phyloP scores from a whole-genome alignment of 92 coral and sea anemone genomes.

The Chrysogorgia sp. region DNA sequence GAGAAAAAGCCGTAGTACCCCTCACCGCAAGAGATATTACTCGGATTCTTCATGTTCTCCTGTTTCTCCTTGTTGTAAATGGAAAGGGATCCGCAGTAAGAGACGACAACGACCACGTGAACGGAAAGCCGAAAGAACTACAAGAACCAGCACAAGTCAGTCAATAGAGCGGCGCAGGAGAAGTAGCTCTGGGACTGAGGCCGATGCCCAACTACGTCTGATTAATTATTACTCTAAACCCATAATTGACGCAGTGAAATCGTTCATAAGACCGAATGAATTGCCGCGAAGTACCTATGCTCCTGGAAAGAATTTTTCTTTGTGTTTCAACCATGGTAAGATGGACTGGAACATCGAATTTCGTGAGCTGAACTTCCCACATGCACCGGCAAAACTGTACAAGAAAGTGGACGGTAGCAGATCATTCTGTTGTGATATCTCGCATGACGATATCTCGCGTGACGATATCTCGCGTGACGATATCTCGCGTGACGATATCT shows the following conservation, averaged over 20 bases:
- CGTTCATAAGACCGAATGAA: background rate
- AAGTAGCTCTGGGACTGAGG: no score
- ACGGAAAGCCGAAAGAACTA: no score
- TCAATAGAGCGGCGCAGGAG: no score
- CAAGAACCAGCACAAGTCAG: no score
- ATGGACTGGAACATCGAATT: background rate
- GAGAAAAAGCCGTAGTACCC: no score
- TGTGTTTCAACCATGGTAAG: background rate
- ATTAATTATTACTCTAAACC: background rate
- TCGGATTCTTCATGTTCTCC: no score
- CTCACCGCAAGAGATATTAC: no score
- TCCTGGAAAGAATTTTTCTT: background rate
- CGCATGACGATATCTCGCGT: background rate
- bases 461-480: background rate
- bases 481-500: no score
- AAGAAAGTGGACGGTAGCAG: background rate
- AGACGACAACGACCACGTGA: no score
- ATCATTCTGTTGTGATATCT: background rate
- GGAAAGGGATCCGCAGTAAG: no score
- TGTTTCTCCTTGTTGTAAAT: no score
- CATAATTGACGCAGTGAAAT: background rate
- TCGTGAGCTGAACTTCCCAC: background rate
- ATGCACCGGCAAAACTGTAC: background rate
- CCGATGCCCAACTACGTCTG: no score
- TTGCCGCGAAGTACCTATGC: background rate